Conservation (phyloP, 2,888 invertebrate genomes). For the Meiosimyza platycephala region DNA sequence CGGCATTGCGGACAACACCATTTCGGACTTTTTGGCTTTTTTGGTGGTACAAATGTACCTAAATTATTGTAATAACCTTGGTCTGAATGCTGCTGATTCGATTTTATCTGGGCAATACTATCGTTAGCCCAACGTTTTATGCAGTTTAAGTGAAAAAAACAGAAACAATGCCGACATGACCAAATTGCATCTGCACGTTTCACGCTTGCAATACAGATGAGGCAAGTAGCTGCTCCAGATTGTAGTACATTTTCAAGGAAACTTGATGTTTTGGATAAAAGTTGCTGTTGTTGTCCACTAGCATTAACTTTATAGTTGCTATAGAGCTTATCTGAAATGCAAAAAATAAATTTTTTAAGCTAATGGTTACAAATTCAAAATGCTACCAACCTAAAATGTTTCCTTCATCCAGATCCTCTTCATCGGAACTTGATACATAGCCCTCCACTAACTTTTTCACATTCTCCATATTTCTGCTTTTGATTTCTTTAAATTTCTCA, state of each 20-base stretch:
- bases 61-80: slow-evolving; percentile 65
- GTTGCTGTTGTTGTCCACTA: slow-evolving; percentile 57
- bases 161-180: slow-evolving; percentile 86
- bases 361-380: not conserved
- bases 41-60: slow-evolving; percentile 65
- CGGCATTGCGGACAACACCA: slow-evolving; percentile 91
- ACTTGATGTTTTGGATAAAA: slow-evolving; percentile 73
- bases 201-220: slow-evolving; percentile 90
- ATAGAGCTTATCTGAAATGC: slow-evolving; percentile 67
- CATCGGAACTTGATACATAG: slow-evolving; percentile 69
- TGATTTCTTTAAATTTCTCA: slow-evolving; percentile 66
- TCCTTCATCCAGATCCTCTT: slow-evolving; percentile 69
- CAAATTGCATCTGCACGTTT: slow-evolving; percentile 86
- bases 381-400: slow-evolving; percentile 67
- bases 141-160: slow-evolving; percentile 87
- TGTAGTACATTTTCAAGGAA: slow-evolving; percentile 83
- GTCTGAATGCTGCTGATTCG: slow-evolving; percentile 70
- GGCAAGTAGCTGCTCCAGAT: slow-evolving; percentile 84
- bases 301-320: slow-evolving; percentile 66
- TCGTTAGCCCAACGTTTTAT: slow-evolving; percentile 94
- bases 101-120: slow-evolving; percentile 78
- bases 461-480: slow-evolving; percentile 68
- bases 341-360: slow-evolving; percentile 6
- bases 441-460: slow-evolving; percentile 68
- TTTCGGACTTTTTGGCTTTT: slow-evolving; percentile 58